phyloP scores from a whole-genome alignment of 2,113 vertebrate species.

The Melierax canorus region DNA sequence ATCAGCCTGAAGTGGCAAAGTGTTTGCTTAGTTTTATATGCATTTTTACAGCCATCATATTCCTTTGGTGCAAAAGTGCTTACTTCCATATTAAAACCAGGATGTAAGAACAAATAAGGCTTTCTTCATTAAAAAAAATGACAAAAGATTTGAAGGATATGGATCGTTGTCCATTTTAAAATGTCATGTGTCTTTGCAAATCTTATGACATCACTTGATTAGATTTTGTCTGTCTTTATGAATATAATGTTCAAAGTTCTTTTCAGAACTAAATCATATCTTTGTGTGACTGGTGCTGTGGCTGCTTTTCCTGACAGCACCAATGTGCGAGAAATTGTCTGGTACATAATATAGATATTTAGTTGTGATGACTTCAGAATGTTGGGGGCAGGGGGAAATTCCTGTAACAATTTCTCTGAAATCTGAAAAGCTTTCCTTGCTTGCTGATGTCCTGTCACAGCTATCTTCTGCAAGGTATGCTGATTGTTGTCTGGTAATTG shows the following conservation, averaged over 20 bases:
- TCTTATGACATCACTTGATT: background rate
- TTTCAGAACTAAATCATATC: background rate
- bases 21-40: background rate
- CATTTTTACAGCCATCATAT: background rate
- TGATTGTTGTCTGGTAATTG: background rate
- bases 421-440: background rate
- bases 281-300: background rate
- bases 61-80: background rate
- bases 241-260: background rate
- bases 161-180: background rate
- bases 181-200: background rate
- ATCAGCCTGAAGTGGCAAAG: background rate
- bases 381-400: background rate
- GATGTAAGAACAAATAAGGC: background rate
- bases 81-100: background rate
- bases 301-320: background rate
- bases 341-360: background rate
- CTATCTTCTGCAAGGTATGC: background rate
- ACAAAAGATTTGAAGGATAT: background rate
- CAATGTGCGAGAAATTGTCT: background rate
- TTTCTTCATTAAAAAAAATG: background rate
- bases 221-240: background rate
- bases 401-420: background rate
- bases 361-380: background rate
- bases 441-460: background rate